Percentiles rank a stretch among this genome's conserved stretches.
phyloP scores from a whole-genome alignment of 2,113 vertebrate genomes.

The Toxostoma redivivum region DNA sequence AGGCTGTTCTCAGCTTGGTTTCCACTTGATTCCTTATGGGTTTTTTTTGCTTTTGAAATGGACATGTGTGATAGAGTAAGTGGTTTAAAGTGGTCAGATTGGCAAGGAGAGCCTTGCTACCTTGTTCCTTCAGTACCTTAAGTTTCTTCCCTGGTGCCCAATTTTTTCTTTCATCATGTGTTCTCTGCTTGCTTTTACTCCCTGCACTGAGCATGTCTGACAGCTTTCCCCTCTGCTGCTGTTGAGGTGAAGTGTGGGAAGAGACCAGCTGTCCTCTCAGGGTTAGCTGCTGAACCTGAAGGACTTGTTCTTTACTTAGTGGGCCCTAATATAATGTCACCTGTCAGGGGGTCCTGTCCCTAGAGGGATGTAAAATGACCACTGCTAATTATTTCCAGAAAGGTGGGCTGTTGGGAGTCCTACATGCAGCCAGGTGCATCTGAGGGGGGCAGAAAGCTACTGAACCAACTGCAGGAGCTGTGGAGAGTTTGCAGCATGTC shows the following conservation, averaged over 20 bases:
- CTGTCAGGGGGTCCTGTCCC: background rate
- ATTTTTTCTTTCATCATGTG: background rate
- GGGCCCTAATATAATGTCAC: background rate
- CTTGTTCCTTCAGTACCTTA: background rate
- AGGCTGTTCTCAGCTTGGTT: background rate
- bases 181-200: background rate
- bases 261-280: background rate
- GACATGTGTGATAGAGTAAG: background rate
- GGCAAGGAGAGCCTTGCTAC: background rate
- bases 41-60: background rate
- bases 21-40: background rate
- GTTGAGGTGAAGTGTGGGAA: background rate
- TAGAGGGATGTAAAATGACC: background rate
- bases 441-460: background rate
- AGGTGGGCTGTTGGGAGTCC: background rate
- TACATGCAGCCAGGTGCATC: fast-evolving
- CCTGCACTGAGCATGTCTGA: background rate
- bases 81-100: background rate
- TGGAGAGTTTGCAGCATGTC: background rate
- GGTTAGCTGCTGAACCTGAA: background rate
- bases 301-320: background rate
- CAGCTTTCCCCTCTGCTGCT: background rate
- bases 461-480: background rate
- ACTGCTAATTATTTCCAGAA: background rate
- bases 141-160: background rate